Percentiles rank a stretch among this genome's conserved stretches.
Evolutionary conservation across 2,113 vertebrate species (phyloP).

Genomic region (Sturnira hondurensis): DNA sequence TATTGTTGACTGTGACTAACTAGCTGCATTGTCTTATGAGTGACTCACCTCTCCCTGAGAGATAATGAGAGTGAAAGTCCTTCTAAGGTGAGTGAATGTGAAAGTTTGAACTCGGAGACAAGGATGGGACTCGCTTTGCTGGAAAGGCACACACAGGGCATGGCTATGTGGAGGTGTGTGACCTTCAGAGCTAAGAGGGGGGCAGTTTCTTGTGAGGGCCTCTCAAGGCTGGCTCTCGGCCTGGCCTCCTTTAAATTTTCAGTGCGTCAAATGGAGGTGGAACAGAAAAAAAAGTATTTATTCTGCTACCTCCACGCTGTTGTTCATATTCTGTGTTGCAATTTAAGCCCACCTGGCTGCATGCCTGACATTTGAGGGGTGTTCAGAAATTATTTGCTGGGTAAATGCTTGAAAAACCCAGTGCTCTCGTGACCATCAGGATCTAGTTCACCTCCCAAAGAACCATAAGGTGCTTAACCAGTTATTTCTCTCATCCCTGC

Average conservation of each 20-base stretch:
- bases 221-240: not conserved
- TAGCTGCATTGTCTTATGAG: not conserved
- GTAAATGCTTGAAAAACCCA: not conserved
- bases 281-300: not conserved
- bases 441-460: not conserved
- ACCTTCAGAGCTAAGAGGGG: not conserved
- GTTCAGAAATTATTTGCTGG: not conserved
- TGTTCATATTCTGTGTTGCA: not conserved
- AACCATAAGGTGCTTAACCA: not conserved
- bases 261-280: not conserved
- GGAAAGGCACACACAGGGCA: not conserved
- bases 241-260: not conserved
- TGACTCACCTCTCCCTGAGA: slow-evolving; percentile 62
- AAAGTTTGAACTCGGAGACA: slow-evolving; percentile 49
- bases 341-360: not conserved
- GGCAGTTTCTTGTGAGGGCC: not conserved
- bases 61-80: slow-evolving; percentile 65
- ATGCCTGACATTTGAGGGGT: not conserved
- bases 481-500: not conserved
- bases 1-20: not conserved
- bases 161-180: not conserved
- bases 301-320: too few species aligned
- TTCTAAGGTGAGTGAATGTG: slow-evolving; percentile 59
- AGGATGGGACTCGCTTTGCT: not conserved
- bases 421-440: not conserved